Evolutionary conservation across 2,113 vertebrate species (phyloP).

Genomic region (Rallus limicola): DNA sequence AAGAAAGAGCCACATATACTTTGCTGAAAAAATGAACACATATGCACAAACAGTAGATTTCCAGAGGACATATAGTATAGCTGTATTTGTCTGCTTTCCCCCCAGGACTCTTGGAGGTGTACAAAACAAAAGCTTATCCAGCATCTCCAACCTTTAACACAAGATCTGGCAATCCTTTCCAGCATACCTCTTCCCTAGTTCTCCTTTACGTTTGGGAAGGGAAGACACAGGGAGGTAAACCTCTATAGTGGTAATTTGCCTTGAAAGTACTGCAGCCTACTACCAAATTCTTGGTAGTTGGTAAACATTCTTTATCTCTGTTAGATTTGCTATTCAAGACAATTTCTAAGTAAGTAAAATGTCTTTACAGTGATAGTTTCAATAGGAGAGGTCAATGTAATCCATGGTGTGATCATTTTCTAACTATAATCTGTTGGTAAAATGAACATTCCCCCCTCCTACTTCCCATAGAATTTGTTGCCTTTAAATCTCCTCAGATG

Average conservation of each 20-base stretch:
- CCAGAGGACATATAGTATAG: background rate
- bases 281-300: background rate
- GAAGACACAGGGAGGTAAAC: background rate
- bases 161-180: background rate
- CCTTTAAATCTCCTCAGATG: background rate
- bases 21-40: background rate
- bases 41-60: background rate
- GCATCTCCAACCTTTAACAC: background rate
- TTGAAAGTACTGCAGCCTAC: background rate
- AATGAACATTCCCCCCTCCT: background rate
- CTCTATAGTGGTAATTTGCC: background rate
- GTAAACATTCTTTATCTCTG: background rate
- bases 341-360: background rate
- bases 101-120: background rate
- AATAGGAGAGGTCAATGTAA: background rate
- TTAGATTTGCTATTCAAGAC: background rate
- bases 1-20: background rate
- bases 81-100: background rate
- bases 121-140: background rate
- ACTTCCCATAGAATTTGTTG: background rate
- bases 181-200: background rate
- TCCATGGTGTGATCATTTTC: background rate
- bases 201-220: background rate
- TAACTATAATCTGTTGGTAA: background rate
- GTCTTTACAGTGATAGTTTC: background rate